A percentile compares a stretch with the other conserved stretches of the same genome.
Conservation (phyloP, 2,888 invertebrate species). For the Teleiodes luculella region DNA sequence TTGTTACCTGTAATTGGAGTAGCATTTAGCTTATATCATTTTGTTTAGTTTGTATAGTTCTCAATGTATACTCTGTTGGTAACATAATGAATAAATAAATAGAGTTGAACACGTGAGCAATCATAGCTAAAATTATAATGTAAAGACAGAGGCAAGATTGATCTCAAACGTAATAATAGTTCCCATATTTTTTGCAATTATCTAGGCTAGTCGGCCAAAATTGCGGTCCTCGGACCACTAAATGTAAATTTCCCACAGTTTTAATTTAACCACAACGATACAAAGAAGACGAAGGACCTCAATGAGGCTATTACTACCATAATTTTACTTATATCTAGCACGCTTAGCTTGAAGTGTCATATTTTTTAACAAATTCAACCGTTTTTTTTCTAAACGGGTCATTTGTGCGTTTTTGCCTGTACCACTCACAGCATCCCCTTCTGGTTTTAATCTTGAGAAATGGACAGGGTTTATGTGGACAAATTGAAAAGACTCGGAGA, state of each 20-base stretch:
- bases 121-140: too few relatives aligned
- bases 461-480: background rate
- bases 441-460: constrained; percentile 7
- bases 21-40: too few relatives aligned
- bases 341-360: background rate
- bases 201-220: too few relatives aligned
- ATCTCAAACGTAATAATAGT: too few relatives aligned
- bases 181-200: too few relatives aligned
- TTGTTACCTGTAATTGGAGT: too few relatives aligned
- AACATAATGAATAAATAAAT: too few relatives aligned
- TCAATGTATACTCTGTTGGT: too few relatives aligned
- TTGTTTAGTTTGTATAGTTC: too few relatives aligned
- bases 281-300: constrained; percentile 41
- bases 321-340: constrained; percentile 21
- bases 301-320: constrained; percentile 31
- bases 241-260: constrained; percentile 44
- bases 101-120: too few relatives aligned
- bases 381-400: background rate
- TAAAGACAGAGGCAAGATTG: too few relatives aligned
- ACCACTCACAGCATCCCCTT: background rate
- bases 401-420: background rate
- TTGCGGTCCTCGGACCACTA: too few relatives aligned
- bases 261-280: constrained; percentile 41
- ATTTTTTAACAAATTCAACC: constrained; percentile 4
- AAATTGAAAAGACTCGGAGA: constrained; percentile 1